Conservation (phyloP, 2,113 vertebrate genomes). For the Strigops habroptila region DNA sequence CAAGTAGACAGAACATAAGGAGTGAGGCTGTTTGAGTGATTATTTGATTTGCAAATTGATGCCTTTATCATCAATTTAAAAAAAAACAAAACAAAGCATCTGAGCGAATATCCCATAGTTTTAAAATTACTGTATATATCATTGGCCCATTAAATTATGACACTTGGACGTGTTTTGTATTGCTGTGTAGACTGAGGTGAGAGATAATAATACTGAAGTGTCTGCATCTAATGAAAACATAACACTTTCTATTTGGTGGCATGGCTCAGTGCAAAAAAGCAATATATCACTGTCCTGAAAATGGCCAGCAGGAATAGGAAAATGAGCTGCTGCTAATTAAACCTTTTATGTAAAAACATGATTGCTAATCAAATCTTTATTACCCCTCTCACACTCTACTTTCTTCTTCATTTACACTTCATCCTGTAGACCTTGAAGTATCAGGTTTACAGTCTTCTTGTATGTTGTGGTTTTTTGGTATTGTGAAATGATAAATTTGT, state of each 20-base stretch:
- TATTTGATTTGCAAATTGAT: background rate
- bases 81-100: background rate
- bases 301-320: background rate
- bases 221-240: slow-evolving; percentile 53
- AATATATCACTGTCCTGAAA: slow-evolving; percentile 34
- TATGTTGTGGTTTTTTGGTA: background rate
- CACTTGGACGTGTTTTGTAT: background rate
- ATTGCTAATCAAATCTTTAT: slow-evolving; percentile 27
- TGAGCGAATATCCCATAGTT: background rate
- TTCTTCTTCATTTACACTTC: slow-evolving; percentile 9
- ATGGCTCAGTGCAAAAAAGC: background rate
- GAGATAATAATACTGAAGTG: background rate
- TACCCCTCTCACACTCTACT: background rate
- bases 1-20: background rate
- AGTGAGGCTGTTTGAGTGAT: background rate
- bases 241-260: slow-evolving; percentile 17
- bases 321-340: slow-evolving; percentile 35
- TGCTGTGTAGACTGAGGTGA: background rate
- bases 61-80: background rate
- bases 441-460: background rate
- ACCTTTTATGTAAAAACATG: background rate
- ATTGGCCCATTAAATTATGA: background rate
- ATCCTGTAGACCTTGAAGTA: background rate
- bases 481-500: background rate
- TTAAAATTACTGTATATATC: background rate